Evolutionary conservation across 2,888 invertebrate genomes (phyloP), one percentile per base, ranked within the genome.

Genomic region (Eucera pruinosa): DNA sequence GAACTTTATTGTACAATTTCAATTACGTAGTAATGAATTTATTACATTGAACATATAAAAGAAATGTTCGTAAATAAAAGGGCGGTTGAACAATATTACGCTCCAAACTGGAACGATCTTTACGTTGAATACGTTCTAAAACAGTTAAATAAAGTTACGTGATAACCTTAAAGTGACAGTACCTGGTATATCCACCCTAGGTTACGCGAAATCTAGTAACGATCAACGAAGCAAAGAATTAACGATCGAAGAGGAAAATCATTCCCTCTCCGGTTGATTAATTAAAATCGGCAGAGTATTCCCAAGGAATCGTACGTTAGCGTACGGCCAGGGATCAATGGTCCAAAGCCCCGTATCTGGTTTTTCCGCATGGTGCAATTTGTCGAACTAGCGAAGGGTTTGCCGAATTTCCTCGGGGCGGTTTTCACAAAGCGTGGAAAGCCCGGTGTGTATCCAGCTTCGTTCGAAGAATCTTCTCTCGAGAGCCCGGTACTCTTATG

Each of bases 221-320:
- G 78, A 83, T 76, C 72, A 60, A 55, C 64, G 62, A 27, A 45
- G 57, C 61, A 80, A 83, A 80, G 75, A 78, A 75, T 47, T 39
- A 70, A 55, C 20, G 57, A 33, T 30, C 33, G 25, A 70, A 43
- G 57, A 45, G 36, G 60, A 76, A 79, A 74, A 78, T 71, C 69
- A 30, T 27, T 79, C 65, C 61, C 80, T 58, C 61, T 68, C n/a
- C n/a, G 80, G 72, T 86, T 89, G 87, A 89, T 89, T 89, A 89
- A 89, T 89, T 87, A 86, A 89, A 88, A 88, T 81, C 83, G 74
- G 78, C 80, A 75, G 69, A 80, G 81, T 84, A 81, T 81, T 80
- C 82, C 81, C 81, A 54, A 82, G 82, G 78, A 86, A 84, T 82
- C 82, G 85, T 82, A 86, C 82, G 87, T 88, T 85, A 78, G 82